phyloP scores from a whole-genome alignment of 2,797 vertebrate species.

The Eleutherodactylus coqui region DNA sequence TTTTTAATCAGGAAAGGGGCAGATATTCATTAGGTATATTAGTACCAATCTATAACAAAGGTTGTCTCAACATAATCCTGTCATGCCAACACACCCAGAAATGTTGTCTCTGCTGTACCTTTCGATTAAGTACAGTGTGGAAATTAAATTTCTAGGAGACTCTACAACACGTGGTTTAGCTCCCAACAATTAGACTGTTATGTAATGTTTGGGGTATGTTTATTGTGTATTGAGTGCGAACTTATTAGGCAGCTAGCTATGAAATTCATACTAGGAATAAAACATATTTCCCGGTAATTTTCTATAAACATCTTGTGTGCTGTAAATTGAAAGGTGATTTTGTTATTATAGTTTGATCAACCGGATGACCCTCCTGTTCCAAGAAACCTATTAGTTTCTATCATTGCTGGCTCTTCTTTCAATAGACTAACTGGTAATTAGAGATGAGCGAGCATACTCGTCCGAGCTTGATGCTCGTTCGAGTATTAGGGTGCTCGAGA shows the following conservation, averaged over 20 bases:
- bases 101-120: background rate
- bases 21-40: too few species aligned
- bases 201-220: background rate
- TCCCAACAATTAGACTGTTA: background rate
- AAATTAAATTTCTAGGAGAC: background rate
- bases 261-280: background rate
- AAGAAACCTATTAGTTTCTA: background rate
- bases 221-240: background rate
- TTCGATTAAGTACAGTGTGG: too few species aligned
- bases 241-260: background rate
- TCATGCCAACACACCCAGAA: too few species aligned
- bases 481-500: too few species aligned
- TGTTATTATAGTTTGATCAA: background rate
- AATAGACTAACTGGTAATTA: too few species aligned
- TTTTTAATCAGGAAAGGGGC: too few species aligned
- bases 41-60: too few species aligned
- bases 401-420: background rate
- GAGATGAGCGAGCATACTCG: too few species aligned
- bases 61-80: too few species aligned
- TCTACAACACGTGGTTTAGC: background rate
- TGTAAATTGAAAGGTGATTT: background rate
- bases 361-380: background rate
- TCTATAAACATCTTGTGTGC: background rate
- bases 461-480: too few species aligned
- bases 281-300: slow-evolving; percentile 16